A percentile compares a stretch with the other conserved stretches of the same genome.
These are phyloP conservation scores for Caenorhabditis brenneri DNA, from an alignment of 1,140 invertebrate species.

Conservation along the genomic window DNA sequence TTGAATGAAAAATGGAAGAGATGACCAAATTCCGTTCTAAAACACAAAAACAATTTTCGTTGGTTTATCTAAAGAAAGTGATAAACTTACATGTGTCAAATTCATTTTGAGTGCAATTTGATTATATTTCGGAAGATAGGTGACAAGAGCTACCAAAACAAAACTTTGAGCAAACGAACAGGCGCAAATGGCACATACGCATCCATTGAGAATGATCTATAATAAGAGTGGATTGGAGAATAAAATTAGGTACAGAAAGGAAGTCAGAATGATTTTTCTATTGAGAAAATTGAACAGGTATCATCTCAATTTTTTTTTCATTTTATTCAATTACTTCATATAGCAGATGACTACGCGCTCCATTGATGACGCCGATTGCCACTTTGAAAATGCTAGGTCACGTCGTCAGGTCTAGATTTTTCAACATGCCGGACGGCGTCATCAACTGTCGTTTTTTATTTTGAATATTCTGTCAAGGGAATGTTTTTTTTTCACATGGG, in stretches of 20 bases:
- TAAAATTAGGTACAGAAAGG: background rate
- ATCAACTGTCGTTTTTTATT: too few relatives aligned
- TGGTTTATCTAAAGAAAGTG: background rate
- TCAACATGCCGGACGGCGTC: too few relatives aligned
- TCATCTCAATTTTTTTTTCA: too few relatives aligned
- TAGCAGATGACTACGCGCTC: too few relatives aligned
- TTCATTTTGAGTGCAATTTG: slow-evolving; percentile 53
- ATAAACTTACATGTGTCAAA: slow-evolving; percentile 37
- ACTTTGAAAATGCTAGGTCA: too few relatives aligned
- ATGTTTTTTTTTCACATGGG: too few relatives aligned
- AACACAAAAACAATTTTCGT: background rate
- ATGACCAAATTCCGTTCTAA: slow-evolving; percentile 53
- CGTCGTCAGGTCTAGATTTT: too few relatives aligned
- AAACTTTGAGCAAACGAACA: slow-evolving; percentile 55
- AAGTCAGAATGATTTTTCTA: background rate
- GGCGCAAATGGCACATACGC: slow-evolving; percentile 50
- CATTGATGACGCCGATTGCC: too few relatives aligned
- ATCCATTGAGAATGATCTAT: slow-evolving; percentile 49
- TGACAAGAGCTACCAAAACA: slow-evolving; percentile 50
- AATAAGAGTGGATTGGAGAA: background rate
- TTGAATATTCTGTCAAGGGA: too few relatives aligned
- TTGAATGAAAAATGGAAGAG: slow-evolving; percentile 52
- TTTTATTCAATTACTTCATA: too few relatives aligned
- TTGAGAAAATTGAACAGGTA: too few relatives aligned
- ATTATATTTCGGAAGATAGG: slow-evolving; percentile 56